Base-by-base conservation (phyloP, 2,888 invertebrate genomes). In the Patella ulyssiponensis region DNA sequence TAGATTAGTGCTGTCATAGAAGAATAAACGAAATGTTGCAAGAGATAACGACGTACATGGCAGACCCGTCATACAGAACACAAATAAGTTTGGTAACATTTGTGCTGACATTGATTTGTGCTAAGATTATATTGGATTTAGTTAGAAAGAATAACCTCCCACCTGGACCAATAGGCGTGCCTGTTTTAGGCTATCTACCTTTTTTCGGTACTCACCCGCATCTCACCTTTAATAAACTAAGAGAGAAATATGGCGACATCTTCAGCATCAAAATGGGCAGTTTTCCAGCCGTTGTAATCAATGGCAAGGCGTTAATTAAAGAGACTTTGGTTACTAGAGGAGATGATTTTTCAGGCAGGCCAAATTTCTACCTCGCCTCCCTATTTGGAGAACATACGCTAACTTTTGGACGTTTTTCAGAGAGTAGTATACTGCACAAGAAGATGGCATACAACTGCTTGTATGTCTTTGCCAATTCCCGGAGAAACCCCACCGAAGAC, bases 181-280 rank as follows among this genome's bases (percentile, higher is more conserved):
- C 85, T n/a, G 52, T 85, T 52, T 64, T 85, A 5, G 85, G 85
- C 1, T 82, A 84, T 69, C 78, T 85, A 33, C 83, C 82, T 12
- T 79, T 82, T 14, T 77, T 85, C 14, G 82, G 81, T 5, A 71
- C 71, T 15, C 23, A 78, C 4, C 84, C 84, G 5, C 79, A 78
- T 14, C n/a, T 70, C 54, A 83, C 81, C n/a, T 81, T 84, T 69
- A 69, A 20, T 14, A 74, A 71, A 56, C 78, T 82, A 78, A 73
- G 83, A 14, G 74, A 79, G 14, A 75, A 44, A 12, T 84, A 83
- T 75, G 85, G 85, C 14, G 80, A 83, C 64, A 75, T 85, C 17
- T 83, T 79, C 75, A 74, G 77, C 17, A 80, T 85, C 27, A 73
- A 71, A 9, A 72, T 85, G 75, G 85, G 85, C 20, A 80, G 81